A percentile compares a stretch with the other conserved stretches of the same genome.
These are phyloP conservation scores for Typhlomys cinereus DNA, from an alignment of 2,113 vertebrate species.

Conservation along the genomic window DNA sequence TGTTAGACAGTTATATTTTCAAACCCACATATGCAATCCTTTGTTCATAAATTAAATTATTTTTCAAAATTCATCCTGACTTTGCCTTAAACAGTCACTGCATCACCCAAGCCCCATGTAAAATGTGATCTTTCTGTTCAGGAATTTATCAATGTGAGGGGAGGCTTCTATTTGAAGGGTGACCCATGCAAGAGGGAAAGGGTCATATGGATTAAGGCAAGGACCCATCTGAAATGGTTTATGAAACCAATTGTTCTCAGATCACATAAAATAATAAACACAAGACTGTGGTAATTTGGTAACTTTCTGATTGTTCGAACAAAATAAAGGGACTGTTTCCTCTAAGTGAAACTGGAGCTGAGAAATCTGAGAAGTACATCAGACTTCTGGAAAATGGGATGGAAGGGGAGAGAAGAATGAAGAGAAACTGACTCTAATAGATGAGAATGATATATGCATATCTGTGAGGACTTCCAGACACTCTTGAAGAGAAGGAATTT, in stretches of 20 bases:
- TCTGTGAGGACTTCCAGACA: background rate
- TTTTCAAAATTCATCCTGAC: conserved; percentile 47
- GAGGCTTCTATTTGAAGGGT: background rate
- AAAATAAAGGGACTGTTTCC: conserved; percentile 8
- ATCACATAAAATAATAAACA: background rate
- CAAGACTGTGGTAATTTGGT: background rate
- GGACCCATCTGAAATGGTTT: background rate
- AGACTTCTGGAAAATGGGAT: background rate
- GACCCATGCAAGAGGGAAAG: background rate
- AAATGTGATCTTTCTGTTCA: background rate
- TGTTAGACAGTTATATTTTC: background rate
- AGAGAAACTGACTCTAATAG: background rate
- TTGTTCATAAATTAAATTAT: background rate
- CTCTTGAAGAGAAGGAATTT: conserved; percentile 2
- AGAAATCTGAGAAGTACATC: background rate
- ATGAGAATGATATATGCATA: background rate
- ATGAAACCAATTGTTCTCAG: background rate
- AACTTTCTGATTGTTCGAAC: background rate
- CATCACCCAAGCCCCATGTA: background rate
- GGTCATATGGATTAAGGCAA: background rate
- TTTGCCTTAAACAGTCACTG: background rate
- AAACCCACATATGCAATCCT: background rate
- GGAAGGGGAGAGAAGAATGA: background rate
- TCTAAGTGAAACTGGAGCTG: background rate
- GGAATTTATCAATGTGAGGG: background rate